Evolutionary conservation across 1,140 invertebrate species (phyloP).

Genomic region (Cotesia glomerata): DNA sequence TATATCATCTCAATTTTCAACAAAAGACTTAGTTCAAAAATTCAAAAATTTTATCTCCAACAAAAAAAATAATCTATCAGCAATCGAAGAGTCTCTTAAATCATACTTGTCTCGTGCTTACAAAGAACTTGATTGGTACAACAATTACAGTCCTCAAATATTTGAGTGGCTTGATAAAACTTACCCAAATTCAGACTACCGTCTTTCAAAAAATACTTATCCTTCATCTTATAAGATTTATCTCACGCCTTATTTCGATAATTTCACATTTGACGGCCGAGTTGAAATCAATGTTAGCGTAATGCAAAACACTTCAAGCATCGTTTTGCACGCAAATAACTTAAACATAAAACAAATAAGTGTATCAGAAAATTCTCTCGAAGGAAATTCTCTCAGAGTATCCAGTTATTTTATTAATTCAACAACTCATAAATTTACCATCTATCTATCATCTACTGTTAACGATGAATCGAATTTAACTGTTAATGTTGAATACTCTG

Average conservation of each 20-base stretch:
- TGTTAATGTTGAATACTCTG: constrained; percentile 61
- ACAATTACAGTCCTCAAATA: constrained; percentile 34
- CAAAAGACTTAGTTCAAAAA: constrained; percentile 32
- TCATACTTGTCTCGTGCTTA: constrained; percentile 13
- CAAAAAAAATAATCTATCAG: not conserved
- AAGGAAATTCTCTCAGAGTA: not conserved
- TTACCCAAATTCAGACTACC: constrained; percentile 36
- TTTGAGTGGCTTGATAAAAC: constrained; percentile 34
- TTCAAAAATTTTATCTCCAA: constrained; percentile 32
- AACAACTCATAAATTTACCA: constrained; percentile 34
- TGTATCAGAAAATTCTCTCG: constrained; percentile 6
- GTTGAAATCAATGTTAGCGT: constrained; percentile 43
- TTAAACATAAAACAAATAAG: constrained; percentile 34
- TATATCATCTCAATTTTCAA: constrained; percentile 39
- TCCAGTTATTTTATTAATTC: not conserved
- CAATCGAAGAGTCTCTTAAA: constrained; percentile 7
- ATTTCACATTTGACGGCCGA: constrained; percentile 46
- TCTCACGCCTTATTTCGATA: constrained; percentile 45
- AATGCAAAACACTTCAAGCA: constrained; percentile 22
- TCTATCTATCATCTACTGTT: constrained; percentile 34
- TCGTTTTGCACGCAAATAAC: constrained; percentile 46
- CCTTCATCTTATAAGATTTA: constrained; percentile 47
- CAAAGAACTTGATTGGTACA: constrained; percentile 43
- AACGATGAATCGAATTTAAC: constrained; percentile 41
- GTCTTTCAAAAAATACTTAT: constrained; percentile 41